Percentiles rank a stretch among this genome's conserved stretches.
Conservation (phyloP, 2,113 vertebrate genomes). For the Sarotherodon lohbergeri region DNA sequence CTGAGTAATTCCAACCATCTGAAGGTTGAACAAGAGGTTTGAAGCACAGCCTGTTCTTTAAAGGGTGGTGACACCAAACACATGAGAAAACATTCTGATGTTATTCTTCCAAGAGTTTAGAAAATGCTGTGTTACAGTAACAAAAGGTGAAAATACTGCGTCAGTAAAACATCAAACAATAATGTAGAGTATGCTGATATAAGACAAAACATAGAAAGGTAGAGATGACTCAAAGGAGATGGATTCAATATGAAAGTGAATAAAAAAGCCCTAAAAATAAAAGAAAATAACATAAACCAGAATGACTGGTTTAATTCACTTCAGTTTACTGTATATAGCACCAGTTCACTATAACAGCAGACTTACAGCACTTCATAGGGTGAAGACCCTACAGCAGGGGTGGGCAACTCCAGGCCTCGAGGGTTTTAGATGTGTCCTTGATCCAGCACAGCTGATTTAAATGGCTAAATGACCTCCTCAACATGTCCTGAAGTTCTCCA, state of each 20-base stretch:
- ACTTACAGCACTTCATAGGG: neutral
- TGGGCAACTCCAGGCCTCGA: neutral
- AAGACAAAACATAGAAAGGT: neutral
- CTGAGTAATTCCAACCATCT: neutral
- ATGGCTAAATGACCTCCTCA: neutral
- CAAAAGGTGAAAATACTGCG: neutral
- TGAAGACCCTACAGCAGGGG: neutral
- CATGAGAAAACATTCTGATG: neutral
- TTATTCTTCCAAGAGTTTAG: neutral
- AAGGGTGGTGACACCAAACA: neutral
- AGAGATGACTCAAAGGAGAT: accelerated
- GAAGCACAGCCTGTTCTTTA: neutral
- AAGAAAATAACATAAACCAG: neutral
- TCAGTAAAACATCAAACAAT: neutral
- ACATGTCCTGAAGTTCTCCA: neutral
- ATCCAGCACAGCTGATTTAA: neutral
- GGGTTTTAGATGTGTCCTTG: neutral
- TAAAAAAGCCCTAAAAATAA: neutral
- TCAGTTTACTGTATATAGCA: neutral
- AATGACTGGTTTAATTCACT: accelerated
- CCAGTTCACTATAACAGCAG: neutral
- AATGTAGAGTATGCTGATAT: neutral
- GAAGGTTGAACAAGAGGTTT: neutral
- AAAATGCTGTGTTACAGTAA: neutral
- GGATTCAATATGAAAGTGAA: neutral